Base-by-base conservation (phyloP, 2,888 invertebrate species). In the Drosophila algonquin region DNA sequence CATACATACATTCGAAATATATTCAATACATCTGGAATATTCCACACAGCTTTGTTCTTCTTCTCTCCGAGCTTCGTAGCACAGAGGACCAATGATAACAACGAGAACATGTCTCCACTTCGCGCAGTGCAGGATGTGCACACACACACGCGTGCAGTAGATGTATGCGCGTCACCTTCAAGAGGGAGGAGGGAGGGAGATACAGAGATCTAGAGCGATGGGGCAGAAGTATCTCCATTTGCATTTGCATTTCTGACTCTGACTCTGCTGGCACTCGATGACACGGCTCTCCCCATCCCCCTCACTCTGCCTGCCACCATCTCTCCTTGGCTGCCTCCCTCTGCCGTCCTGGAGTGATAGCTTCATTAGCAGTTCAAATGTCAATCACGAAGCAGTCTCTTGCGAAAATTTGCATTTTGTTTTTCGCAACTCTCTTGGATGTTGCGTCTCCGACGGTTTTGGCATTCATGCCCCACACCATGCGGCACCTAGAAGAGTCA, bases 291-390 rank as follows among this genome's bases (percentile, higher is more conserved):
- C n/a, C n/a, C 7, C 40, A 10, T 16, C 61, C n/a, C 16, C 47
- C 44, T 21, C 50, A n/a, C 14, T 51, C 10, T 10, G 16, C 27
- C 24, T 45, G 14, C 18, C 32, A 10, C 59, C 45, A 30, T 45
- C 44, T 5, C 35, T 50, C 21, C 27, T 53, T 24, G 24, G 55
- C 70, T 1, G 12, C 35, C 2, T 14, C 6, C 40, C 14, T 7
- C 7, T n/a, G 7, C n/a, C 32, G 10, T 32, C 40, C 40, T n/a
- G 40, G 76, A 71, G 75, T 75, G 76, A 76, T 76, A 65, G 79
- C 76, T 76, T 76, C 76, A 76, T 76, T 76, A 76, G 76, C 76
- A 76, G 76, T 79, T 76, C 76, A 76, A 76, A 76, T 79, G 76
- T 76, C 76, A 76, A 79, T 76, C 76, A 79, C 68, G 79, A 63